Evolutionary conservation across 30 jellyfish, hydroid and myxozoan genomes (phyloP), one percentile per base, ranked within the genome.

Genomic region (Aurelia aurita): DNA sequence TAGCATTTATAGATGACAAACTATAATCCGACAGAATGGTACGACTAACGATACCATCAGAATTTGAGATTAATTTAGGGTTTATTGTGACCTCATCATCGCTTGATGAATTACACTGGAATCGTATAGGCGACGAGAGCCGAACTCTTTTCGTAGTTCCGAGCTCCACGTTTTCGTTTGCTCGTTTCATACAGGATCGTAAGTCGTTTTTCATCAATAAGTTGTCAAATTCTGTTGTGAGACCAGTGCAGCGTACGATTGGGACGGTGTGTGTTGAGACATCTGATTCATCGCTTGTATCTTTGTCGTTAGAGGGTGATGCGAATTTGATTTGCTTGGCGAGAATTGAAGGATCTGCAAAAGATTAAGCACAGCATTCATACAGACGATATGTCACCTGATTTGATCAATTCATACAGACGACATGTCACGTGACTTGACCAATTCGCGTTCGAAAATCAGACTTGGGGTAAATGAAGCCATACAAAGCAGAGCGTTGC

Each of bases 1-100:
- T n/a, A n/a, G n/a, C n/a, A n/a, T n/a, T n/a, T n/a, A n/a, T n/a
- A n/a, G n/a, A n/a, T n/a, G n/a, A n/a, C n/a, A n/a, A n/a, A n/a
- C n/a, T n/a, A n/a, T n/a, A n/a, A n/a, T n/a, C n/a, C n/a, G n/a
- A n/a, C n/a, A n/a, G n/a, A n/a, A n/a, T n/a, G n/a, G 16, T 39
- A 39, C 51, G 51, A 39, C 9, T 39, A 1, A 74, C 65, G 14
- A 74, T 57, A 10, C 67, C n/a, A 26, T 74, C 86, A 16, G 86
- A 74, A 29, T 58, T 74, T 43, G 60, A 74, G 39, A 66, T 23
- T 1, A 77, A 27, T 23, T 46, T 81, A 20, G 91, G 85, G 44
- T 81, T 69, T 76, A 81, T 67, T 5, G 91, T 81, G 6, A 81
- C 66, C 43, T 81, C 91, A 28, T 81, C 85, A 32, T 81, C 91